Conservation (phyloP, 92 coral and sea anemone species). For the Epizoanthus scotinus region DNA sequence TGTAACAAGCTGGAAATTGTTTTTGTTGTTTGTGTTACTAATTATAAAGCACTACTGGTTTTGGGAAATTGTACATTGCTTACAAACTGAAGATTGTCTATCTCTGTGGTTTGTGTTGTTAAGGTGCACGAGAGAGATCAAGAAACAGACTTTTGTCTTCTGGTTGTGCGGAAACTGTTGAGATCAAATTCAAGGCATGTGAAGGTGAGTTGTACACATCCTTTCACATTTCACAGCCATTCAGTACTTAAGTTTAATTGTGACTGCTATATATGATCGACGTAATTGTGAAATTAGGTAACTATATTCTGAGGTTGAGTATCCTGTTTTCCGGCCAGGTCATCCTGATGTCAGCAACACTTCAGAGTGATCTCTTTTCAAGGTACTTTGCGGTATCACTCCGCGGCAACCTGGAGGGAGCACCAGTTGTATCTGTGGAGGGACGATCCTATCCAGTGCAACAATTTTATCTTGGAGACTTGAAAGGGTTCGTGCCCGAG, state of each 20-base stretch:
- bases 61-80: too few species aligned
- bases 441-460: slow-evolving; percentile 83
- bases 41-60: too few species aligned
- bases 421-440: slow-evolving; percentile 91
- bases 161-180: slow-evolving; percentile 87
- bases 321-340: slow-evolving; percentile 41
- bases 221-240: neutral
- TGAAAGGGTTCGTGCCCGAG: slow-evolving; percentile 29
- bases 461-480: slow-evolving; percentile 78
- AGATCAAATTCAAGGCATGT: slow-evolving; percentile 96
- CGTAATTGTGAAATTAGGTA: too few species aligned
- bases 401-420: slow-evolving; percentile 90
- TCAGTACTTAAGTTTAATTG: neutral
- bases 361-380: slow-evolving; percentile 95
- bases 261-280: neutral
- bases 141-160: slow-evolving; percentile 89
- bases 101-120: neutral
- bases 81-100: too few species aligned
- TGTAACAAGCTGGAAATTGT: neutral
- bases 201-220: slow-evolving; percentile 56
- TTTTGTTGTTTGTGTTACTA: too few species aligned
- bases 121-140: slow-evolving; percentile 98
- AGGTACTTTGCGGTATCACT: slow-evolving; percentile 92
- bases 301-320: too few species aligned
- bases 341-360: slow-evolving; percentile 93